Evolutionary conservation across 30 jellyfish, hydroid and myxozoan genomes (phyloP).

Genomic region (Mastigias papua): DNA sequence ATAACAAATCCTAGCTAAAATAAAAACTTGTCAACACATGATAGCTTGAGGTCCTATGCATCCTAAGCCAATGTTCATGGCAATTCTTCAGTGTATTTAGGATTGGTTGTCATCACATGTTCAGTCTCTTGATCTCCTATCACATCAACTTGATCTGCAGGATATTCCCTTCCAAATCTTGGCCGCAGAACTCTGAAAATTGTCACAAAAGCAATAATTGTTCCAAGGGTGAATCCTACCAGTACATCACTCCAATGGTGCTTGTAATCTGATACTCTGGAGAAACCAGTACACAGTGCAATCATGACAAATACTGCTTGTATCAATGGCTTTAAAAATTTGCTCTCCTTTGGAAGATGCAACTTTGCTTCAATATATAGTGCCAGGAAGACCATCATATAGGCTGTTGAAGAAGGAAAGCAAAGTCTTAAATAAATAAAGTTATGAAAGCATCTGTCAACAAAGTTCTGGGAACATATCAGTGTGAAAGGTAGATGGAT

Average conservation of each 20-base stretch:
- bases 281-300: slow-evolving; percentile 78
- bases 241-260: slow-evolving; percentile 94
- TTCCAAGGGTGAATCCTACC: slow-evolving; percentile 76
- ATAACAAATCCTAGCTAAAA: no score
- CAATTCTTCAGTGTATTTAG: not conserved
- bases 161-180: slow-evolving; percentile 6
- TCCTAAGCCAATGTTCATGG: slow-evolving; percentile 6
- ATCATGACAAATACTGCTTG: slow-evolving; percentile 52
- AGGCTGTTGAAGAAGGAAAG: slow-evolving; percentile 16
- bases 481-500: no score
- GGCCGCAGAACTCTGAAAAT: slow-evolving; percentile 38
- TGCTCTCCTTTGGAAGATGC: slow-evolving; percentile 52
- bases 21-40: not conserved
- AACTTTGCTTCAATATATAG: slow-evolving; percentile 68
- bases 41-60: no score
- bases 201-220: slow-evolving; percentile 56
- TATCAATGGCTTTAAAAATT: slow-evolving; percentile 51
- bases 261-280: slow-evolving; percentile 86
- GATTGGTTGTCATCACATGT: slow-evolving; percentile 1
- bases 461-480: no score
- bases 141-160: not conserved
- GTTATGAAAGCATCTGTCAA: no score
- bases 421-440: no score
- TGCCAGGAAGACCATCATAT: slow-evolving; percentile 61
- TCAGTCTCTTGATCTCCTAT: not conserved